Conservation (phyloP, 2,888 invertebrate species). For the Pollenia amentaria region DNA sequence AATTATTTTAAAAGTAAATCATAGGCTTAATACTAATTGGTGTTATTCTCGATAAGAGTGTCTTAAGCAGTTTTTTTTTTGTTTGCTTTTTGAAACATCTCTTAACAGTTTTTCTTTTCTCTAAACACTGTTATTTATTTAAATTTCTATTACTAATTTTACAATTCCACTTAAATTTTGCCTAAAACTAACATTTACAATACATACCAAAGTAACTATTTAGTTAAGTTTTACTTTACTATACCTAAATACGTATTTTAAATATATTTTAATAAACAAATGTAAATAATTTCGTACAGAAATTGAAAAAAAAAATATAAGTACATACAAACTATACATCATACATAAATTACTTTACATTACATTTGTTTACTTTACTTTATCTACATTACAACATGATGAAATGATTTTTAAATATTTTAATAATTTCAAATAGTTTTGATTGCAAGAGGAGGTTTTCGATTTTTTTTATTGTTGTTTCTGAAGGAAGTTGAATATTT, state of each 20-base stretch:
- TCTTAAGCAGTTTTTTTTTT: constrained; percentile 29
- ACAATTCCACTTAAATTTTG: constrained; percentile 48
- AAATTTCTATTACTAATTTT: constrained; percentile 19
- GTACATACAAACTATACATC: constrained; percentile 29
- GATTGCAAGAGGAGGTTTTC: too few species aligned
- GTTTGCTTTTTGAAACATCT: constrained; percentile 5
- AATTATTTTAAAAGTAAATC: constrained; percentile 32
- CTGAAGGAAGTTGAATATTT: background rate
- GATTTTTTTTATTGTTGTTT: background rate
- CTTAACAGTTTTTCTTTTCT: constrained; percentile 21
- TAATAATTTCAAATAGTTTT: constrained; percentile 7
- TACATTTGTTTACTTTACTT: constrained; percentile 23
- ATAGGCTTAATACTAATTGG: constrained; percentile 71
- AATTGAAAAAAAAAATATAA: background rate
- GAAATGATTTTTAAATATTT: background rate
- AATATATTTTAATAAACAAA: background rate
- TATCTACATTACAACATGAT: constrained; percentile 3
- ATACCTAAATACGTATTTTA: background rate
- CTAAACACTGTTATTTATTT: background rate
- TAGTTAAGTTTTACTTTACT: constrained; percentile 1
- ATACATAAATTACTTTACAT: constrained; percentile 39
- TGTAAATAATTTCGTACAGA: background rate
- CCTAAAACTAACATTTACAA: constrained; percentile 66
- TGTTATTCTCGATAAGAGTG: constrained; percentile 69
- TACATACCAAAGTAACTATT: background rate